phyloP scores from a whole-genome alignment of 2,113 vertebrate species.

The Sinocyclocheilus anophthalmus region DNA sequence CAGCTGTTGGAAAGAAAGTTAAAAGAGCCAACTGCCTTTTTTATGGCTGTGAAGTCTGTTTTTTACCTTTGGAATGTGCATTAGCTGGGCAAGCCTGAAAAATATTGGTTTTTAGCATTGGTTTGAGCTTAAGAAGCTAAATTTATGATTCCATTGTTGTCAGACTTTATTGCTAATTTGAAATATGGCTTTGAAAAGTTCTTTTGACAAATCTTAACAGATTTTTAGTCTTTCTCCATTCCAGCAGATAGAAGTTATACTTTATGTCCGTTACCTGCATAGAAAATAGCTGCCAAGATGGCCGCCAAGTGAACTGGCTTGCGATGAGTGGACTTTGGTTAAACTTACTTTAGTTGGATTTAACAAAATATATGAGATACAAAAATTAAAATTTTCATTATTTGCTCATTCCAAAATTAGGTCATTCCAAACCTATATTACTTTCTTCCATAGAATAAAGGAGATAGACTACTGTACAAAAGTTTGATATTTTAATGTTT shows the following conservation, averaged over 20 bases:
- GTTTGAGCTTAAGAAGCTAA: not conserved
- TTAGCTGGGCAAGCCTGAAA: not conserved
- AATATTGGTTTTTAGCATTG: not conserved
- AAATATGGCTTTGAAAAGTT: not conserved
- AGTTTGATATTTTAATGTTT: not conserved
- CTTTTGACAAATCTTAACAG: not conserved
- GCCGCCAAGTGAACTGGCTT: not conserved
- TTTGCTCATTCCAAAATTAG: not conserved
- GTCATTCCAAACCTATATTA: not conserved
- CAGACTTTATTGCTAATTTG: conserved; percentile 7
- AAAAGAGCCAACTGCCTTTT: not conserved
- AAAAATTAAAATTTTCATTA: not conserved
- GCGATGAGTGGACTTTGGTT: not conserved
- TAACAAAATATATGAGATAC: not conserved
- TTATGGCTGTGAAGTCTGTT: not conserved
- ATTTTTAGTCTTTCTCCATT: not conserved
- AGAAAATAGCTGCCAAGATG: not conserved
- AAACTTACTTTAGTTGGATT: not conserved
- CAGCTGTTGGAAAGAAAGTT: conserved; percentile 9
- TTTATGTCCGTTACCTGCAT: not conserved
- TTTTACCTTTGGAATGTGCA: not conserved
- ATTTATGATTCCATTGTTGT: conserved; percentile 9
- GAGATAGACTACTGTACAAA: not conserved
- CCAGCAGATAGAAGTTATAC: not conserved
- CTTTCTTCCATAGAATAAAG: not conserved